These are phyloP conservation scores for Enteromius paludinosus DNA, from an alignment of 2,797 vertebrate species.

Conservation along the genomic window DNA sequence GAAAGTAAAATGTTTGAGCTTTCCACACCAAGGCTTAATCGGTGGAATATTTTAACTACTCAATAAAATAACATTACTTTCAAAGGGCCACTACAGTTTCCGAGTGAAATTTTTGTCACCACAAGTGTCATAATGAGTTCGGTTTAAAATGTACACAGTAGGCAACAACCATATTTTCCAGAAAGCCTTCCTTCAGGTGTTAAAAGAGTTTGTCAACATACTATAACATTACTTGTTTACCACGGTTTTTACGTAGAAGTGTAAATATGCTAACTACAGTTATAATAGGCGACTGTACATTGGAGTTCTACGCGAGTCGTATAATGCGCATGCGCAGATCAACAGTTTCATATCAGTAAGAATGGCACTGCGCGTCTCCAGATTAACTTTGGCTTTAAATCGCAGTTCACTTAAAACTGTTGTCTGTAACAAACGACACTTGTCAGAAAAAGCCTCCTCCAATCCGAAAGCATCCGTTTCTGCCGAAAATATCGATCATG, in stretches of 20 bases:
- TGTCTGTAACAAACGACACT: conserved; percentile 55
- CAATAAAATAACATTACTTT: conserved; percentile 35
- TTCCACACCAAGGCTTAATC: conserved; percentile 19
- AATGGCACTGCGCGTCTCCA: conserved; percentile 68
- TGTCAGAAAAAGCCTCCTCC: conserved; percentile 67
- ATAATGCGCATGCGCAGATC: conserved; percentile 71
- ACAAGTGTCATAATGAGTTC: neutral
- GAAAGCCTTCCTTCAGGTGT: neutral
- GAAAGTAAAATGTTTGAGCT: conserved; percentile 2
- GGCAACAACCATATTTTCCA: neutral
- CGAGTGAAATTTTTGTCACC: neutral
- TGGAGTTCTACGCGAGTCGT: neutral
- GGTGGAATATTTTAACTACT: neutral
- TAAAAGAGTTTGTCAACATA: neutral
- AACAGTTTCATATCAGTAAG: neutral
- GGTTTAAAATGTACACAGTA: neutral
- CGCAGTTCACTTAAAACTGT: conserved; percentile 49
- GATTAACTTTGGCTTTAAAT: conserved; percentile 37
- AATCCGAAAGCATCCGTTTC: conserved; percentile 57
- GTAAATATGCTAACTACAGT: no score
- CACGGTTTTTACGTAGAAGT: neutral
- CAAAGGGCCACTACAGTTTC: conserved; percentile 4
- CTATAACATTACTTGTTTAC: neutral
- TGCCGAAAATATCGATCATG: conserved; percentile 56
- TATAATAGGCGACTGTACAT: neutral